Conservation (phyloP, 1,140 invertebrate species). For the Tetranychus cinnabarinus region DNA sequence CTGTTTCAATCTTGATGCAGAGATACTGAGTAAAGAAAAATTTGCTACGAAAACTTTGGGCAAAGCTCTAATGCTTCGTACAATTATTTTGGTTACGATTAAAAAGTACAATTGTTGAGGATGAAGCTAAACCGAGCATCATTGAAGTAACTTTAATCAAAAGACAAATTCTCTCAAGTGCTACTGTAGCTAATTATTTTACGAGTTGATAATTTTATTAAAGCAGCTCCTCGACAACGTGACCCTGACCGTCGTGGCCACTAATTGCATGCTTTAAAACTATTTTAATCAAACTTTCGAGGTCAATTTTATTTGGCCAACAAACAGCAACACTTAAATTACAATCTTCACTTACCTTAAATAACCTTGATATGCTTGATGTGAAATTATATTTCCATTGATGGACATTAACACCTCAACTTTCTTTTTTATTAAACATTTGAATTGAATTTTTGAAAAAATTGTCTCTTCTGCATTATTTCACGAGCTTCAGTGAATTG, state of each 20-base stretch:
- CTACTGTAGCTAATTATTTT: conserved; percentile 93
- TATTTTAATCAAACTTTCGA: too few relatives aligned
- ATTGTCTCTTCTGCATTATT: too few relatives aligned
- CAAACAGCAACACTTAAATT: too few relatives aligned
- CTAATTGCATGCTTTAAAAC: conserved; percentile 18
- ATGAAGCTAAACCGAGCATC: conserved; percentile 42
- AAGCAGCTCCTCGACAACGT: conserved; percentile 71
- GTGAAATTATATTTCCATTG: too few relatives aligned
- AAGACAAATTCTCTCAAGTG: conserved; percentile 74
- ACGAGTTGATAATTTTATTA: conserved; percentile 90
- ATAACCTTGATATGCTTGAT: too few relatives aligned
- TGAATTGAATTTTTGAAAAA: too few relatives aligned
- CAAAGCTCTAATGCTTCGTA: conserved; percentile 54
- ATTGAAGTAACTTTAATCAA: conserved; percentile 94
- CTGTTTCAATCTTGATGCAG: conserved; percentile 57
- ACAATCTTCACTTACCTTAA: too few relatives aligned
- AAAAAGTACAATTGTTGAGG: conserved; percentile 18
- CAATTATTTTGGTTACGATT: conserved; percentile 83
- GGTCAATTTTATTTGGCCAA: too few relatives aligned
- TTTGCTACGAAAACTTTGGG: conserved; percentile 93
- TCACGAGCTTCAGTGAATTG: too few relatives aligned
- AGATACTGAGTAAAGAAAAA: conserved; percentile 87
- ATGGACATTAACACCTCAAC: too few relatives aligned
- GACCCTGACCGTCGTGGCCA: conserved; percentile 52
- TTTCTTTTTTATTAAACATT: too few relatives aligned